Evolutionary conservation across 2,797 vertebrate species (phyloP).

Genomic region (Gambelia wislizenii): DNA sequence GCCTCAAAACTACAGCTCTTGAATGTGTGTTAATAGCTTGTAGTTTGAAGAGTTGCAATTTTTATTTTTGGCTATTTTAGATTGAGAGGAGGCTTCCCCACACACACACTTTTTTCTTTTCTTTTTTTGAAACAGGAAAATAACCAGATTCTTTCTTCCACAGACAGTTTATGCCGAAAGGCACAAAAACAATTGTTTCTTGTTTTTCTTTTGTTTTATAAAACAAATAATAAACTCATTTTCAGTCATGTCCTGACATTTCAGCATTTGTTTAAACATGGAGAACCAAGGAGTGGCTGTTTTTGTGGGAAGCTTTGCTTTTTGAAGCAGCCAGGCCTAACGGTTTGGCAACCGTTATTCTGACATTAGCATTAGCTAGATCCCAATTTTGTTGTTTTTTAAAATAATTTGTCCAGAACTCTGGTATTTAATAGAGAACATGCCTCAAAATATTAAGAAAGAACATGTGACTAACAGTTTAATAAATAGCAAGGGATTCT

Average conservation of each 20-base stretch:
- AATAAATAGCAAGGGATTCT: no score
- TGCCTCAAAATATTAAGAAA: not conserved
- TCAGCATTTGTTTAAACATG: not conserved
- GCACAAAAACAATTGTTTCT: no score
- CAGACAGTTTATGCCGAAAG: no score
- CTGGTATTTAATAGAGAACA: not conserved
- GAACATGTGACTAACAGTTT: no score
- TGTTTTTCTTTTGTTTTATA: not conserved
- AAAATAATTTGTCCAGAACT: not conserved
- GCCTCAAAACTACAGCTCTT: conserved; percentile 19
- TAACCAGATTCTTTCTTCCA: no score
- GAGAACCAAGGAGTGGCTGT: no score
- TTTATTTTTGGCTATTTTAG: not conserved
- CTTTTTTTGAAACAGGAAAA: no score
- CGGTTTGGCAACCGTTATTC: not conserved
- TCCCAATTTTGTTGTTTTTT: no score
- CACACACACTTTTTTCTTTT: no score
- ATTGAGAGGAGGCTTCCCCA: not conserved
- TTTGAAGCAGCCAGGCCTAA: not conserved
- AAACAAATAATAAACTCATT: not conserved
- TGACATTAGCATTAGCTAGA: not conserved
- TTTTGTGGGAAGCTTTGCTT: not conserved
- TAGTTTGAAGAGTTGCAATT: not conserved
- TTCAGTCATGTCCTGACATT: not conserved
- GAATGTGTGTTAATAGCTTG: not conserved